Evolutionary conservation across 2,113 vertebrate genomes (phyloP).

Genomic region (Tylochromis polylepis): DNA sequence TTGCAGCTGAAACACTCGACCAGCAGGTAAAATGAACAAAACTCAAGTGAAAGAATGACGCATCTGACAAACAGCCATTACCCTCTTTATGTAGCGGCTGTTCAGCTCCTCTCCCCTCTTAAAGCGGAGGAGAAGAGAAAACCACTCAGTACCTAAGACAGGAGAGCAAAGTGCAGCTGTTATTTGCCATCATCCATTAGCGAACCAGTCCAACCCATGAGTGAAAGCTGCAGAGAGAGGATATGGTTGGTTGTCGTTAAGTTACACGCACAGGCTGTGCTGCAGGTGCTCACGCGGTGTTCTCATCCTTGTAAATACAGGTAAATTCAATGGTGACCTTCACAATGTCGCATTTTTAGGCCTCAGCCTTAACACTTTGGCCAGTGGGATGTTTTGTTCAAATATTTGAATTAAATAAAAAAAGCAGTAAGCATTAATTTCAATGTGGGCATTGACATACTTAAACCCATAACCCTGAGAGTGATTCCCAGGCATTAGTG

Average conservation of each 20-base stretch:
- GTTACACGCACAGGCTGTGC: neutral
- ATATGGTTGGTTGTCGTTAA: neutral
- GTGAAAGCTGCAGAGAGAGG: slow-evolving; percentile 8
- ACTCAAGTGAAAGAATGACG: slow-evolving; percentile 42
- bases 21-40: slow-evolving; percentile 26
- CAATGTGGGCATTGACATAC: neutral
- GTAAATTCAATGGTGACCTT: neutral
- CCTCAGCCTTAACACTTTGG: neutral
- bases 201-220: neutral
- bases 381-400: neutral
- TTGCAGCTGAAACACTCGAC: slow-evolving; percentile 13
- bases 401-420: neutral
- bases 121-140: slow-evolving; percentile 30
- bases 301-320: neutral
- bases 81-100: slow-evolving; percentile 12
- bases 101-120: slow-evolving; percentile 12
- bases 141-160: slow-evolving; percentile 35
- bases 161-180: slow-evolving; percentile 51
- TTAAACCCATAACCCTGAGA: neutral
- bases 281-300: neutral
- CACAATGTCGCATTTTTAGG: neutral
- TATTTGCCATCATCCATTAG: slow-evolving; percentile 60
- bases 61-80: slow-evolving; percentile 52
- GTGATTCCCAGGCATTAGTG: neutral
- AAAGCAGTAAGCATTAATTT: neutral